These are phyloP conservation scores for Plebejus melissa DNA, from an alignment of 2,888 invertebrate genomes.

Conservation along the genomic window DNA sequence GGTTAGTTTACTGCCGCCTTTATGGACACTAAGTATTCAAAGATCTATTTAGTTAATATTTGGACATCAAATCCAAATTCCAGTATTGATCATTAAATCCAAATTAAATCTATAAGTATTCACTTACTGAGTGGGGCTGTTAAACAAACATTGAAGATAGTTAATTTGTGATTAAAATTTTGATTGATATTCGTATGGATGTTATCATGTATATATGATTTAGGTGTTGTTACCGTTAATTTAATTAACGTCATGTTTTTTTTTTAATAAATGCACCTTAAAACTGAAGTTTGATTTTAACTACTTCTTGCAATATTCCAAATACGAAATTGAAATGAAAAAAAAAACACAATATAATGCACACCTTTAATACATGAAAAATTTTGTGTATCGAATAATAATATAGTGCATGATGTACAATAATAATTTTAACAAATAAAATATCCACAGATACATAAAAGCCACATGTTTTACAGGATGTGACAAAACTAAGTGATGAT, in stretches of 20 bases:
- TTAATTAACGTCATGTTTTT: background rate
- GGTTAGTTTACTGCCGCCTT: too few species aligned
- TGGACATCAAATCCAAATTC: too few species aligned
- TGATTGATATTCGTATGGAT: background rate
- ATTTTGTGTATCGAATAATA: background rate
- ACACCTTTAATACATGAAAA: background rate
- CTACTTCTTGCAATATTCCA: background rate
- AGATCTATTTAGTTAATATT: too few species aligned
- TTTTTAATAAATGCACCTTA: constrained; percentile 1
- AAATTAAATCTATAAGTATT: too few species aligned
- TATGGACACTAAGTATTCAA: too few species aligned
- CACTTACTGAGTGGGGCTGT: background rate
- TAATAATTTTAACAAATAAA: constrained; percentile 3
- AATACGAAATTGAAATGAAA: background rate
- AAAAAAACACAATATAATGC: background rate
- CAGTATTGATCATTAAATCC: too few species aligned
- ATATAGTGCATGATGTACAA: background rate
- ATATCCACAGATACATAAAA: background rate
- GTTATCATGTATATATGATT: background rate
- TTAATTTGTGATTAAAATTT: background rate
- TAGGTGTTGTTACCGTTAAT: background rate
- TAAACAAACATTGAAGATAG: background rate
- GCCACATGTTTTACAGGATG: background rate
- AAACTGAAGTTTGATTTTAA: background rate
- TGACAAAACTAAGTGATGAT: too few species aligned